Conservation (phyloP, 1,140 invertebrate genomes). For the Orussus abietinus region DNA sequence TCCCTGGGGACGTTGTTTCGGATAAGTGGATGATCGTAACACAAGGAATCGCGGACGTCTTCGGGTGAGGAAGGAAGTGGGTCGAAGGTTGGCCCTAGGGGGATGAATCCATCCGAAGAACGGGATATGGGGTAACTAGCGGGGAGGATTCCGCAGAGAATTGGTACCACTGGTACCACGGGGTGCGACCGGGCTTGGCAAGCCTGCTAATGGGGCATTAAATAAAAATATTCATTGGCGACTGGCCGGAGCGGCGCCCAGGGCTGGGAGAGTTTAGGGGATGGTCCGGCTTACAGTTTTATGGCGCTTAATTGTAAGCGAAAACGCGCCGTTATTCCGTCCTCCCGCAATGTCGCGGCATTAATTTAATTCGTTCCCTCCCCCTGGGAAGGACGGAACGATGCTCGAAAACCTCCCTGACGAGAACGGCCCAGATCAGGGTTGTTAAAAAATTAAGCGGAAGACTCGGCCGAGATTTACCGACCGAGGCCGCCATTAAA, state of each 20-base stretch:
- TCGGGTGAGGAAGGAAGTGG: no score
- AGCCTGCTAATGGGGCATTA: conserved; percentile 17
- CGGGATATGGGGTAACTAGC: no score
- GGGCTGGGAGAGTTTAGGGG: not conserved
- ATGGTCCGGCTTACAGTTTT: conserved; percentile 13
- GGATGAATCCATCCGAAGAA: no score
- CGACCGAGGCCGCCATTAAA: no score
- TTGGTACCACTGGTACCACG: no score
- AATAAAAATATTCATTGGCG: conserved; percentile 24
- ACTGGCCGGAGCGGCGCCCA: conserved; percentile 8
- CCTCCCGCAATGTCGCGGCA: conserved; percentile 17
- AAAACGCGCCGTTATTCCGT: conserved; percentile 14
- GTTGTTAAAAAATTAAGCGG: conserved; percentile 18
- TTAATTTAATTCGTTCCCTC: conserved; percentile 19
- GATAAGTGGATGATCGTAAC: conserved; percentile 1
- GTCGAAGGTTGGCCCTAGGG: no score
- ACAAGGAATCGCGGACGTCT: no score
- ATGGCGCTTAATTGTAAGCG: conserved; percentile 15
- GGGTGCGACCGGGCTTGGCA: conserved; percentile 1
- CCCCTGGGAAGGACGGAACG: conserved; percentile 6
- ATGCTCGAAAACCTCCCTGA: no score
- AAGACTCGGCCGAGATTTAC: no score
- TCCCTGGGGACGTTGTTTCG: not conserved
- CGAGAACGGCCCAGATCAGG: conserved; percentile 12
- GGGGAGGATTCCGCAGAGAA: no score